Conservation (phyloP, 2,888 invertebrate species). For the Celastrina argiolus region DNA sequence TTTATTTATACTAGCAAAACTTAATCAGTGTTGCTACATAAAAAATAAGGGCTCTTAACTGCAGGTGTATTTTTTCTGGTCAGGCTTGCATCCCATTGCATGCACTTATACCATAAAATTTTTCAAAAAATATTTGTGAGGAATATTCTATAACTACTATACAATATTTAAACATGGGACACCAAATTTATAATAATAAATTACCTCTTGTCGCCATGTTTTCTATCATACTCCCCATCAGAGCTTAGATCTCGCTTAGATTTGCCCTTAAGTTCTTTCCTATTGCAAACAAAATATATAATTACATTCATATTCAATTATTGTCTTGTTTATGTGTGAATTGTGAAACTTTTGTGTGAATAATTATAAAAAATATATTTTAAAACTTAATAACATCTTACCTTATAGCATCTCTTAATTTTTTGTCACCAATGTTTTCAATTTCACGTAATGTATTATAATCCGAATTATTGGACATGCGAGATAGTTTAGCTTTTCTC, state of each 20-base stretch:
- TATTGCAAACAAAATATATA: conserved; percentile 35
- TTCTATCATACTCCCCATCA: conserved; percentile 72
- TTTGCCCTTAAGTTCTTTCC: conserved; percentile 71
- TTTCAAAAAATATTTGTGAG: not conserved
- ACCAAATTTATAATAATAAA: conserved; percentile 4
- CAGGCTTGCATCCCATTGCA: not conserved
- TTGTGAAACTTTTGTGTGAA: not conserved
- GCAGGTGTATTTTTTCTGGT: not conserved
- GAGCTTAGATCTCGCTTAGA: conserved; percentile 70
- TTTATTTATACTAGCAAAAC: too few species aligned
- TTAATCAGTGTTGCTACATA: too few species aligned
- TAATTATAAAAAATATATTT: not conserved
- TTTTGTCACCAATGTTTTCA: conserved; percentile 80
- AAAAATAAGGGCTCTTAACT: too few species aligned
- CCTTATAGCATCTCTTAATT: conserved; percentile 83
- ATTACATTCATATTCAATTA: conserved; percentile 13
- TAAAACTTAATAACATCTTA: conserved; percentile 42
- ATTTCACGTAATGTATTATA: conserved; percentile 80
- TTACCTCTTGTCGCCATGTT: conserved; percentile 71
- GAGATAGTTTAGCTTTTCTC: conserved; percentile 80
- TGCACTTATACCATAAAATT: too few species aligned
- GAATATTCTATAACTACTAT: not conserved
- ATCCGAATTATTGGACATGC: conserved; percentile 72
- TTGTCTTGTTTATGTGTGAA: not conserved
- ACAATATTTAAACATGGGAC: conserved; percentile 5